Evolutionary conservation across 2,113 vertebrate species (phyloP).

Genomic region (Lagopus leucura): DNA sequence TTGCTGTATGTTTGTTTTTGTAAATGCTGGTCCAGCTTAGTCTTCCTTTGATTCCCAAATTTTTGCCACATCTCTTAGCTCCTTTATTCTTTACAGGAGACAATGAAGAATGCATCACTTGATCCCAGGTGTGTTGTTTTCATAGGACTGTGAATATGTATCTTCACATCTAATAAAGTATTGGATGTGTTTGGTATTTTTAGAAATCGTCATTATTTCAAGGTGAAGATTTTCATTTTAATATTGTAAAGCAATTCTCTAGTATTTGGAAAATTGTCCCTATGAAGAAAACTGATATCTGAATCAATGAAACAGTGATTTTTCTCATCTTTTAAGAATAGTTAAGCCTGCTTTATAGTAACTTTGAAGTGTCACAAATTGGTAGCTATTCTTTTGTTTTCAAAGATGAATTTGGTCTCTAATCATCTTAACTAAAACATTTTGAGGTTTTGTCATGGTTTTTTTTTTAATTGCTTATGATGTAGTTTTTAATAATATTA

Average conservation of each 20-base stretch:
- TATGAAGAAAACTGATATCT: neutral
- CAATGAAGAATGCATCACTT: neutral
- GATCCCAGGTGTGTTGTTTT: neutral
- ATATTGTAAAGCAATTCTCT: neutral
- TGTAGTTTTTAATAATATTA: neutral
- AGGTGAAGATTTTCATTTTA: neutral
- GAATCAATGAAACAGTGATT: neutral
- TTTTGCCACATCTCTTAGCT: neutral
- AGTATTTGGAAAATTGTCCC: neutral
- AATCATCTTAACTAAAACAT: neutral
- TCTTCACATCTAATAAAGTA: neutral
- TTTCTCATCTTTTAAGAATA: neutral
- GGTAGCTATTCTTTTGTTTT: neutral
- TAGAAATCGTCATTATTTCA: neutral
- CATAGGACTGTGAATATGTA: neutral
- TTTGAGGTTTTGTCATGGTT: neutral
- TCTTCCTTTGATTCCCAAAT: neutral
- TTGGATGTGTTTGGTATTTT: neutral
- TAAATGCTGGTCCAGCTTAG: neutral
- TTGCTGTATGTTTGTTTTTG: neutral
- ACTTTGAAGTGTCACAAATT: neutral
- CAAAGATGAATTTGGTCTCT: neutral
- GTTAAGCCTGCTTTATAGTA: neutral
- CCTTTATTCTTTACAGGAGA: neutral
- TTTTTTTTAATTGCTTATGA: neutral